These are phyloP conservation scores for Drosophila anomelani DNA, from an alignment of 2,888 invertebrate species.

Conservation along the genomic window DNA sequence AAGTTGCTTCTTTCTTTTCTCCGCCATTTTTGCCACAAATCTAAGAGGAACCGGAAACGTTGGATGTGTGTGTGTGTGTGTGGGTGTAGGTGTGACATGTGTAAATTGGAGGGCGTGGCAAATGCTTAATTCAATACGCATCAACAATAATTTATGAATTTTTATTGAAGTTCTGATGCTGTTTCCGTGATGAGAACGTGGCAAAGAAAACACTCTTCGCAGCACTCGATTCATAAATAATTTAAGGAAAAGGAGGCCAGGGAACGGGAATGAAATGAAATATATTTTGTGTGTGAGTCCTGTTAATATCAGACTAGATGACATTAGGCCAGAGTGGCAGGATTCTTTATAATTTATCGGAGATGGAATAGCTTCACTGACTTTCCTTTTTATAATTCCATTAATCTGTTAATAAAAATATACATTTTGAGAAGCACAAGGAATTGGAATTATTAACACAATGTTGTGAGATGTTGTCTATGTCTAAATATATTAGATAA, in stretches of 20 bases:
- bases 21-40: conserved; percentile 10
- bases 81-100: conserved; percentile 12
- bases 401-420: not conserved
- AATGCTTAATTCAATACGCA: conserved; percentile 68
- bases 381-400: not conserved
- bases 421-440: not conserved
- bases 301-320: not conserved
- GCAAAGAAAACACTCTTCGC: not conserved
- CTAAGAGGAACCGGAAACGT: not conserved
- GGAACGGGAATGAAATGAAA: not conserved
- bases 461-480: no score
- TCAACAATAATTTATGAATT: conserved; percentile 73
- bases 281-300: not conserved
- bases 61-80: not conserved
- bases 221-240: conserved; percentile 29
- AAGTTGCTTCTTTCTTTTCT: conserved; percentile 20
- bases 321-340: not conserved
- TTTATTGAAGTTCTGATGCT: conserved; percentile 58
- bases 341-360: not conserved
- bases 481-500: not conserved
- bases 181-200: conserved; percentile 17
- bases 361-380: not conserved
- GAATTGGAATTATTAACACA: not conserved
- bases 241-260: not conserved
- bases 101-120: conserved; percentile 27